Percentiles rank a stretch among this genome's conserved stretches.
phyloP scores from a whole-genome alignment of 1,140 invertebrate species.

The Rhopalosiphum maidis region DNA sequence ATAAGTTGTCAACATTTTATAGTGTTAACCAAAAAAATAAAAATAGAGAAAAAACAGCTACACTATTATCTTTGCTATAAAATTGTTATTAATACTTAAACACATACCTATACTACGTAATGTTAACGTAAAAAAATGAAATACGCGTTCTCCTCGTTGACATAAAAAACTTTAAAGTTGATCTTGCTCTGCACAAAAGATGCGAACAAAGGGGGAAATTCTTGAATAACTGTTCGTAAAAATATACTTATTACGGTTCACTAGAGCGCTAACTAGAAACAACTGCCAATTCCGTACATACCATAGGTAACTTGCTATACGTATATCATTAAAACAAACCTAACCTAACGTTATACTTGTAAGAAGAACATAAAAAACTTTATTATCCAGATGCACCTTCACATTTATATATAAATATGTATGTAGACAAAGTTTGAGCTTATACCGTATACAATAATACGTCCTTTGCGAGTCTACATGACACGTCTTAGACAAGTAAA shows the following conservation, averaged over 20 bases:
- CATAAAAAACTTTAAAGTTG: not conserved
- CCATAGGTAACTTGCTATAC: not conserved
- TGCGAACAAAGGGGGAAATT: not conserved
- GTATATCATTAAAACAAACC: not conserved
- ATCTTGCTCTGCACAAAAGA: not conserved
- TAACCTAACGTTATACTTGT: not conserved
- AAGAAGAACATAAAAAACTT: not conserved
- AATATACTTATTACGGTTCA: not conserved
- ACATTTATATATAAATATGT: not conserved
- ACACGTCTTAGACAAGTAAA: not conserved
- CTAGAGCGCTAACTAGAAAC: not conserved
- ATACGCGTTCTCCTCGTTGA: not conserved
- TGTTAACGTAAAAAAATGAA: not conserved
- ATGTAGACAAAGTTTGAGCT: not conserved
- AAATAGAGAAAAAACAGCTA: not conserved
- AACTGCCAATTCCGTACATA: not conserved
- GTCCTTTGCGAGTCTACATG: not conserved
- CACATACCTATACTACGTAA: not conserved
- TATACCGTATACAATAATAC: not conserved
- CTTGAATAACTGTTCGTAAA: not conserved
- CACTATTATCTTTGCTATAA: not conserved
- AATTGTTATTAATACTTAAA: not conserved
- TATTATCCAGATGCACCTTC: not conserved
- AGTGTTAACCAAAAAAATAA: not conserved
- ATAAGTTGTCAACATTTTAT: not conserved